Evolutionary conservation across 2,888 invertebrate genomes (phyloP).

Genomic region (Mythimna ferrago): DNA sequence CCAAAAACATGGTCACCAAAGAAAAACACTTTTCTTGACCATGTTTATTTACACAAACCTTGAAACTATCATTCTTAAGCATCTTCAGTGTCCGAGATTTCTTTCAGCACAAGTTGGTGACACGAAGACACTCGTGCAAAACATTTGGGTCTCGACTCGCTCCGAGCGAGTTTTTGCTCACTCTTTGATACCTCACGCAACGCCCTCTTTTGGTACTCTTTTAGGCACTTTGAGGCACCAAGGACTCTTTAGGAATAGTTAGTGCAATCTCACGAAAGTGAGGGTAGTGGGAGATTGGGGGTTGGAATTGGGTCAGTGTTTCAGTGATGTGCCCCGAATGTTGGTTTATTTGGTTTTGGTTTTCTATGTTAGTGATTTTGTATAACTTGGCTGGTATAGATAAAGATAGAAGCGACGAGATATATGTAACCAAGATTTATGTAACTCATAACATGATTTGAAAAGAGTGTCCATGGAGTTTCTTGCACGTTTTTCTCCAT

Average conservation of each 20-base stretch:
- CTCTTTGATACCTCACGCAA: slow-evolving; percentile 56
- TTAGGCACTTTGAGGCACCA: slow-evolving; percentile 41
- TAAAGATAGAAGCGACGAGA: too few species aligned
- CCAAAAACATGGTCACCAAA: slow-evolving; percentile 17
- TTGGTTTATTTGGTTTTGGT: neutral
- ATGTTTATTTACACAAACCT: slow-evolving; percentile 33
- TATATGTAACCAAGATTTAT: too few species aligned
- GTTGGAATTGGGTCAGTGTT: slow-evolving; percentile 19
- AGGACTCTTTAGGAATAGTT: slow-evolving; percentile 48
- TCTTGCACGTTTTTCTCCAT: too few species aligned
- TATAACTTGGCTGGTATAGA: neutral
- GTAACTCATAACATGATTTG: too few species aligned
- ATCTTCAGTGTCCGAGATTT: slow-evolving; percentile 35
- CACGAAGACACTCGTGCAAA: slow-evolving; percentile 16
- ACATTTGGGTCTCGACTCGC: slow-evolving; percentile 43
- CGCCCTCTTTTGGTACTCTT: slow-evolving; percentile 36
- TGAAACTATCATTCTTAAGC: slow-evolving; percentile 17
- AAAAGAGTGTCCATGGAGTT: too few species aligned
- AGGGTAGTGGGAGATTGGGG: neutral
- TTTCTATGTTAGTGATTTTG: neutral
- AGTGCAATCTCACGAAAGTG: slow-evolving; percentile 21
- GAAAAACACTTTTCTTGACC: slow-evolving; percentile 23
- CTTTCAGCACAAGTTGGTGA: slow-evolving; percentile 23
- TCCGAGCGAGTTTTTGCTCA: slow-evolving; percentile 36
- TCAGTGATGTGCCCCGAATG: too few species aligned